phyloP scores from a whole-genome alignment of 1,140 invertebrate genomes.

The Ectropis grisescens region DNA sequence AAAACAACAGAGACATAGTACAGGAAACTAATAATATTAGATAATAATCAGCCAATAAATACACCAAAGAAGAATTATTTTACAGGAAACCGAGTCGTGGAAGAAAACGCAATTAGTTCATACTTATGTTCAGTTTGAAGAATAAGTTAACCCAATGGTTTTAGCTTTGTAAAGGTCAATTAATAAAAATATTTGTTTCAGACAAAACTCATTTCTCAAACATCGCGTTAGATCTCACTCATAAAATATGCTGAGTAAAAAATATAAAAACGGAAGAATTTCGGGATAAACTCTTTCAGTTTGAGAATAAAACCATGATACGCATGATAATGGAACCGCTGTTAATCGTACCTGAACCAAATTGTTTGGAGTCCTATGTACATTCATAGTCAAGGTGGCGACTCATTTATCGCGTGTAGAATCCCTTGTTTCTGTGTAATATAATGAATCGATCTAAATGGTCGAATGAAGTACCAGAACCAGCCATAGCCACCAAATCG shows the following conservation, averaged over 20 bases:
- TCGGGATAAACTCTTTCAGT: conserved; percentile 2
- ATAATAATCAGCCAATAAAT: no score
- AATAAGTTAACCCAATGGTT: neutral
- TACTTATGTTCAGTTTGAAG: neutral
- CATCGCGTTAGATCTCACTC: conserved; percentile 1
- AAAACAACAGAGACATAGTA: no score
- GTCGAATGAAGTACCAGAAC: no score
- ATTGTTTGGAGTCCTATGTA: neutral
- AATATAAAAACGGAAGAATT: conserved; percentile 3
- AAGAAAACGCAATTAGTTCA: conserved; percentile 2
- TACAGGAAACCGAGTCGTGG: no score
- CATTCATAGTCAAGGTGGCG: no score
- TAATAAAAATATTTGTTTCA: neutral
- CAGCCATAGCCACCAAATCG: no score
- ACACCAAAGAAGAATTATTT: no score
- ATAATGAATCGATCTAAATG: no score
- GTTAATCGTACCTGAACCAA: neutral
- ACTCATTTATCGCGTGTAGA: neutral
- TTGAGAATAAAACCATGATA: conserved; percentile 2
- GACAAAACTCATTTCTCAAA: conserved; percentile 1
- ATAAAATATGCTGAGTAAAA: conserved; percentile 2
- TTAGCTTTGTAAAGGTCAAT: neutral
- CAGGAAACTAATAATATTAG: no score
- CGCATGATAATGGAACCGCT: neutral
- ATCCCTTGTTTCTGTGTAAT: neutral